Conservation (phyloP, 1,140 invertebrate genomes). For the Psilanteris sp. region DNA sequence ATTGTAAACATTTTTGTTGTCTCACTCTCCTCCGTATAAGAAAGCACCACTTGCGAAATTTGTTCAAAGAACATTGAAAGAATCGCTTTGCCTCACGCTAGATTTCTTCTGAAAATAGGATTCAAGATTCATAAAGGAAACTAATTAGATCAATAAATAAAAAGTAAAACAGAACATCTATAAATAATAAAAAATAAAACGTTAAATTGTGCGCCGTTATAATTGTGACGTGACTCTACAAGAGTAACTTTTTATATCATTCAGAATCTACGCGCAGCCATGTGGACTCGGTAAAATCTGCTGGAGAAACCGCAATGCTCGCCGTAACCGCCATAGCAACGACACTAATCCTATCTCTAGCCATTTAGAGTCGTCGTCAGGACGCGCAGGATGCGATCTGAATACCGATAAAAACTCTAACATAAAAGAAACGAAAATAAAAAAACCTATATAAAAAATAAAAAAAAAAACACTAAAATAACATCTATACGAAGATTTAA, state of each 20-base stretch:
- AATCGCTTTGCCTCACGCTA: constrained; percentile 5
- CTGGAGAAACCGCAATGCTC: constrained; percentile 75
- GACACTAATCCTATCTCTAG: constrained; percentile 75
- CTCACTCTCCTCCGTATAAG: constrained; percentile 16
- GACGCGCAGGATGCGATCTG: constrained; percentile 57
- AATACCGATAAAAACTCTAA: constrained; percentile 41
- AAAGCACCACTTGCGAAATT: constrained; percentile 14
- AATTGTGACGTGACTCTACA: constrained; percentile 60
- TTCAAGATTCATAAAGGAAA: not conserved
- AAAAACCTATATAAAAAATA: too few species aligned
- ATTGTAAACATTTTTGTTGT: not conserved
- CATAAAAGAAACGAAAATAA: constrained; percentile 13
- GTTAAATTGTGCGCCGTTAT: constrained; percentile 1
- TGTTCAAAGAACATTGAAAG: not conserved
- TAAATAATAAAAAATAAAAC: not conserved
- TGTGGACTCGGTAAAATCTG: constrained; percentile 72
- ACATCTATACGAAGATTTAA: constrained; percentile 6
- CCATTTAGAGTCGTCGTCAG: constrained; percentile 71
- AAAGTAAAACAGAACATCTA: not conserved
- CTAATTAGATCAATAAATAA: too few species aligned
- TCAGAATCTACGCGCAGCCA: constrained; percentile 74
- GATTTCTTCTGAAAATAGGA: constrained; percentile 1
- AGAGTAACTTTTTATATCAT: constrained; percentile 75
- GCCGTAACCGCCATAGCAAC: constrained; percentile 74
- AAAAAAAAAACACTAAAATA: constrained; percentile 12